phyloP scores from a whole-genome alignment of 2,797 vertebrate species.

The Gymnopithys bicolor region DNA sequence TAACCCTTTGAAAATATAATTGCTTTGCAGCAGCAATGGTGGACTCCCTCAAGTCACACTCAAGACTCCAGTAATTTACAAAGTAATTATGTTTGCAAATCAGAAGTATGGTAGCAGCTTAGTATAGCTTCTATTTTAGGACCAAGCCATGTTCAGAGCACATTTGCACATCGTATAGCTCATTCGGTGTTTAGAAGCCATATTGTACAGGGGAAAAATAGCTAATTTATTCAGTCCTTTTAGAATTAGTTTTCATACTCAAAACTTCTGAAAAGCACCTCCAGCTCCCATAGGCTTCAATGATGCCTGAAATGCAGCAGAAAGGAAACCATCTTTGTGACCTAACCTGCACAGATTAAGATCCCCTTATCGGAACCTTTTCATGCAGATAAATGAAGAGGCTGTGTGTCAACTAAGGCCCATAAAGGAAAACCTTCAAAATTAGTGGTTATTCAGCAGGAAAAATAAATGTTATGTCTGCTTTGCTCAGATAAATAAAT shows the following conservation, averaged over 20 bases:
- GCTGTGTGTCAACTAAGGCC: not conserved
- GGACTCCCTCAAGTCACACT: not conserved
- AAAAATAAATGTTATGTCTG: not conserved
- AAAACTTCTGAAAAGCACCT: not conserved
- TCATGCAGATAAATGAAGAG: not conserved
- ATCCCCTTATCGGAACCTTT: not conserved
- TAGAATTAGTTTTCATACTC: not conserved
- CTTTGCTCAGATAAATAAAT: not conserved
- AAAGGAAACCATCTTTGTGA: not conserved
- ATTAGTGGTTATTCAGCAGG: not conserved
- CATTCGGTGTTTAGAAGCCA: not conserved
- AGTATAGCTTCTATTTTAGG: not conserved
- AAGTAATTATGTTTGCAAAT: not conserved
- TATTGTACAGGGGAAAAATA: not conserved
- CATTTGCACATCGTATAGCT: not conserved
- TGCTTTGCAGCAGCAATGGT: not conserved
- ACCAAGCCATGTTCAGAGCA: not conserved
- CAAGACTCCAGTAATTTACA: not conserved
- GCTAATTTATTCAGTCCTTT: slow-evolving; percentile 13
- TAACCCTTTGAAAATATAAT: not conserved
- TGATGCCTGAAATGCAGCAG: not conserved
- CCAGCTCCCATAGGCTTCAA: not conserved
- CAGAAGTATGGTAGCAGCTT: not conserved
- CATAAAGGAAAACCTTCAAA: not conserved
- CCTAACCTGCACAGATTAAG: not conserved